Evolutionary conservation across 1,140 invertebrate species (phyloP).

Genomic region (Acromyrmex heyeri): DNA sequence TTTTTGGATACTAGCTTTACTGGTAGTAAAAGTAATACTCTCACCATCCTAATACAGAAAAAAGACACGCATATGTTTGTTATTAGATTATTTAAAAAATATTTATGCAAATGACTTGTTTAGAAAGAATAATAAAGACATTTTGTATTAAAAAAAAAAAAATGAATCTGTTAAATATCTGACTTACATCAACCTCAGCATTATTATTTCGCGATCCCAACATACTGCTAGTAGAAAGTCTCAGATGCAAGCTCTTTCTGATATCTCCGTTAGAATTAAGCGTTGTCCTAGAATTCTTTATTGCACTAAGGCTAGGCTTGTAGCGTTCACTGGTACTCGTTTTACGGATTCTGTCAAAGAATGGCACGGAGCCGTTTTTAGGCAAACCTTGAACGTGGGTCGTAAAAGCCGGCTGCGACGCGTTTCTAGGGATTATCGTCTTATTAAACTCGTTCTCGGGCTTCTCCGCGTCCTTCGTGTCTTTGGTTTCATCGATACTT

Average conservation of each 20-base stretch:
- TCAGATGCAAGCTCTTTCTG: constrained; percentile 87
- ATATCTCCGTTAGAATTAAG: constrained; percentile 87
- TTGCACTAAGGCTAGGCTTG: constrained; percentile 92
- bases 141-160: neutral
- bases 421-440: constrained; percentile 91
- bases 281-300: constrained; percentile 87
- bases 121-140: neutral
- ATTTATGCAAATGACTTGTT: neutral
- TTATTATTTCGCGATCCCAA: constrained; percentile 89
- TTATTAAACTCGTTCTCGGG: constrained; percentile 85
- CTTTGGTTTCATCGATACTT: constrained; percentile 85
- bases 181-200: constrained; percentile 88
- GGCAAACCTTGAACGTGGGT: constrained; percentile 92
- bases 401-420: constrained; percentile 94
- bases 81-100: constrained; percentile 3
- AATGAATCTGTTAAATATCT: neutral
- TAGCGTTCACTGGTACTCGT: constrained; percentile 92
- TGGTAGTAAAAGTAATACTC: constrained; percentile 86
- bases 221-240: constrained; percentile 88
- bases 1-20: constrained; percentile 86
- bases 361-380: constrained; percentile 95
- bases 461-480: constrained; percentile 79
- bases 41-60: constrained; percentile 82
- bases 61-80: constrained; percentile 14
- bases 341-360: constrained; percentile 94